phyloP scores from a whole-genome alignment of 2,888 invertebrate species.

The Oxycera nigricornis region DNA sequence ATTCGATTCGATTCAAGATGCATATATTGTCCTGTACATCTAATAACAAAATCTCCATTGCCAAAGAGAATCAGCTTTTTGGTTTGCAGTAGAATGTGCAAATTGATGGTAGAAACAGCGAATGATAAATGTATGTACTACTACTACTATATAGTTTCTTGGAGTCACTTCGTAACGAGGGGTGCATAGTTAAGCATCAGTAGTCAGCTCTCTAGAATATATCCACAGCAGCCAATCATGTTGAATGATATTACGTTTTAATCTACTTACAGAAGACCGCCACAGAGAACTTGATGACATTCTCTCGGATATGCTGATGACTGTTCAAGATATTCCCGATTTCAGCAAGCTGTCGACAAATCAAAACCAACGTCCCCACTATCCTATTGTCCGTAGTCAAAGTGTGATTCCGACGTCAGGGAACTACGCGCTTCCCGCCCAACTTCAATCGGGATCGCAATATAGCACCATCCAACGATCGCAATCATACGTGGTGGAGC shows the following conservation, averaged over 20 bases:
- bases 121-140: no score
- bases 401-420: slow-evolving; percentile 47
- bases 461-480: slow-evolving; percentile 48
- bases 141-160: no score
- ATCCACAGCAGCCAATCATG: neutral
- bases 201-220: neutral
- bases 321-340: slow-evolving; percentile 83
- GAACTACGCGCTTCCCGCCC: slow-evolving; percentile 24
- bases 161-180: no score
- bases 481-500: slow-evolving; percentile 48
- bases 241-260: neutral
- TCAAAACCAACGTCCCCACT: slow-evolving; percentile 17
- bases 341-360: slow-evolving; percentile 48
- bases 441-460: slow-evolving; percentile 45
- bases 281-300: slow-evolving; percentile 83
- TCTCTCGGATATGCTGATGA: slow-evolving; percentile 84
- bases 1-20: no score
- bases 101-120: no score
- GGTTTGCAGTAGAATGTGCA: no score
- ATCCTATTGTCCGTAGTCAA: slow-evolving; percentile 48
- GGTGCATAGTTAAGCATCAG: no score
- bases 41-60: no score
- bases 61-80: no score
- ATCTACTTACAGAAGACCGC: slow-evolving; percentile 55
- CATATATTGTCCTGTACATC: no score